phyloP scores from a whole-genome alignment of 2,888 invertebrate genomes.

The Onthophagus sagittarius region DNA sequence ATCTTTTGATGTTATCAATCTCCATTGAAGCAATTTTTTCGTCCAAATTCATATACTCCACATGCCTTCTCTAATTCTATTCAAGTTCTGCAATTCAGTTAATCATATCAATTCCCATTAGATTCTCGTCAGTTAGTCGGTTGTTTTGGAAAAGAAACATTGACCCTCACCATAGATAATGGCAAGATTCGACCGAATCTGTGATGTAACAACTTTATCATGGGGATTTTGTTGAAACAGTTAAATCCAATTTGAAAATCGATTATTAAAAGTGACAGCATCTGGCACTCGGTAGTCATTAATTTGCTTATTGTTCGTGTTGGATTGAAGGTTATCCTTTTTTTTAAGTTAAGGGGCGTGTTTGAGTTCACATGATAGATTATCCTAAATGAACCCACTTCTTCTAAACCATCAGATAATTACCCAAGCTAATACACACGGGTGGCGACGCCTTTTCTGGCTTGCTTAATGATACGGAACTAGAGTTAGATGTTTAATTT shows the following conservation, averaged over 20 bases:
- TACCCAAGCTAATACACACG: conserved; percentile 4
- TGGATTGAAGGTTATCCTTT: conserved; percentile 3
- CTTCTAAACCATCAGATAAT: conserved; percentile 12
- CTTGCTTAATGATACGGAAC: conserved; percentile 11
- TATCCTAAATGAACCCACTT: conserved; percentile 9
- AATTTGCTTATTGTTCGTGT: background rate
- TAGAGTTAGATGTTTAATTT: conserved; percentile 1
- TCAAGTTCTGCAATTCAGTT: too few relatives aligned
- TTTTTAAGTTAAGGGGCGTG: conserved; percentile 1
- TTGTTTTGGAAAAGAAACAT: too few relatives aligned
- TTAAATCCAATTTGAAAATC: background rate
- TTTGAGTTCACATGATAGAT: conserved; percentile 1
- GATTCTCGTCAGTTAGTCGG: too few relatives aligned
- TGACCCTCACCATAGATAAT: too few relatives aligned
- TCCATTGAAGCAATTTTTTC: too few relatives aligned
- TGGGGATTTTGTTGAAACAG: too few relatives aligned
- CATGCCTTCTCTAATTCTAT: too few relatives aligned
- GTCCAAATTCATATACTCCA: too few relatives aligned
- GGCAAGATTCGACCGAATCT: too few relatives aligned
- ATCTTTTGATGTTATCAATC: too few relatives aligned
- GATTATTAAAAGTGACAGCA: background rate
- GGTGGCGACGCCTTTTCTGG: conserved; percentile 2
- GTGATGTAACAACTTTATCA: too few relatives aligned
- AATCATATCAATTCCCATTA: too few relatives aligned
- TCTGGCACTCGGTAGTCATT: background rate